A percentile compares a stretch with the other conserved stretches of the same genome.
Evolutionary conservation across 2,888 invertebrate genomes (phyloP).

Genomic region (Luffia ferchaultella): DNA sequence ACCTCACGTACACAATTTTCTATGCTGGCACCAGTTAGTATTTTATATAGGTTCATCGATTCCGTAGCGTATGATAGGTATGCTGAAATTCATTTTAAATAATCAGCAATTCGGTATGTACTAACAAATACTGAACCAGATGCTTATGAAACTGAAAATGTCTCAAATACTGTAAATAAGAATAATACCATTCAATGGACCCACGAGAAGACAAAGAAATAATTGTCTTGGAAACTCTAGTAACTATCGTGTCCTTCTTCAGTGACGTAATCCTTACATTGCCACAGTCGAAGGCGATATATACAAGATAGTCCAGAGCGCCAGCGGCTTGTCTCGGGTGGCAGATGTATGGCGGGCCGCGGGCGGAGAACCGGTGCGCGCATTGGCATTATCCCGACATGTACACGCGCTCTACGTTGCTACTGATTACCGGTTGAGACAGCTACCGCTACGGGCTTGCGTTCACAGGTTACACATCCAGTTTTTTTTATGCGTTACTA

Average conservation of each 20-base stretch:
- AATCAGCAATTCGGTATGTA: no score
- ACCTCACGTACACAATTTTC: constrained; percentile 64
- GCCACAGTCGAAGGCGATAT: constrained; percentile 65
- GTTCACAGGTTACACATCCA: constrained; percentile 33
- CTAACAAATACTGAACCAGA: no score
- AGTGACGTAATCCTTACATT: no score
- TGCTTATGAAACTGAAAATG: no score
- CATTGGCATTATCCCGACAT: constrained; percentile 63
- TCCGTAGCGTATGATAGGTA: not conserved
- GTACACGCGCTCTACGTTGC: constrained; percentile 67
- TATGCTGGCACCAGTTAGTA: constrained; percentile 69
- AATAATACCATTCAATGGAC: no score
- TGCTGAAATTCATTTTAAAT: no score
- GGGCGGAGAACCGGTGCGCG: constrained; percentile 62
- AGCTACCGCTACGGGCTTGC: constrained; percentile 60
- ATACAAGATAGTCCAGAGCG: constrained; percentile 72
- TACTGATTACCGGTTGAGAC: constrained; percentile 65
- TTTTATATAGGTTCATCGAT: no score
- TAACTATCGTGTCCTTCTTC: no score
- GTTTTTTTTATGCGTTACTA: no score
- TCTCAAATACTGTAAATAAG: no score
- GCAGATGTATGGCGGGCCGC: constrained; percentile 69
- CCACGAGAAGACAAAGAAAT: no score
- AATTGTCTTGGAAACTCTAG: no score
- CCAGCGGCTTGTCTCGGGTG: constrained; percentile 60